Percentiles rank a stretch among this genome's conserved stretches.
phyloP scores from a whole-genome alignment of 1,140 invertebrate species.

The Micrasema longulum region DNA sequence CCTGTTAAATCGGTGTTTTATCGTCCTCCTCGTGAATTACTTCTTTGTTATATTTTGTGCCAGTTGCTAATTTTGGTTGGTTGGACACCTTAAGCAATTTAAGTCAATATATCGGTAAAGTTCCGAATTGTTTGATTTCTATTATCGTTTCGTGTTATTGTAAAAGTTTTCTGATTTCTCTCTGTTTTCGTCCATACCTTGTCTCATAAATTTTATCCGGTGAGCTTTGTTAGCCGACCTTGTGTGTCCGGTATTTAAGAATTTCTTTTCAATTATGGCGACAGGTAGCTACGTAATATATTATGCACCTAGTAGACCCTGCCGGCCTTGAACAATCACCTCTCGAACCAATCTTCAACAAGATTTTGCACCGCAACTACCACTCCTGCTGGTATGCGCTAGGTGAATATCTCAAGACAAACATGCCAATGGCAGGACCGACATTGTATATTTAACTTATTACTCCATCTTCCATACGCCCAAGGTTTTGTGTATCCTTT shows the following conservation, averaged over 20 bases:
- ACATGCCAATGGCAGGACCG: too few relatives aligned
- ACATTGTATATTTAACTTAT: too few relatives aligned
- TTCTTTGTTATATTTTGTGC: too few relatives aligned
- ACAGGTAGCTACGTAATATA: conserved; percentile 6
- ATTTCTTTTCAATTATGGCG: conserved; percentile 6
- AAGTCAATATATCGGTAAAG: too few relatives aligned
- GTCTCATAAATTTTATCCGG: neutral
- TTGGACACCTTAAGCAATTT: too few relatives aligned
- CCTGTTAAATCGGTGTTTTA: too few relatives aligned
- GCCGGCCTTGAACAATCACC: conserved; percentile 24
- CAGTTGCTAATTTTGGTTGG: too few relatives aligned
- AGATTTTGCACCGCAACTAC: neutral
- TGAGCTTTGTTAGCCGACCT: neutral
- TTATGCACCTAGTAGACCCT: conserved; percentile 9
- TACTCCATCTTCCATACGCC: too few relatives aligned
- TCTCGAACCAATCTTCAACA: neutral
- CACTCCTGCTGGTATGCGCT: conserved; percentile 10
- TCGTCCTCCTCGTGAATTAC: too few relatives aligned
- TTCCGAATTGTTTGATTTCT: too few relatives aligned
- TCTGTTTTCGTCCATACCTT: neutral
- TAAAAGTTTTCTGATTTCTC: too few relatives aligned
- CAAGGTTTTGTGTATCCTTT: neutral
- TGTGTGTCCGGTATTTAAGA: neutral
- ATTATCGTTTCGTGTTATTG: too few relatives aligned
- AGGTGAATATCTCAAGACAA: neutral